Base-by-base conservation (phyloP, 2,888 invertebrate genomes). In the Callimorpha dominula region DNA sequence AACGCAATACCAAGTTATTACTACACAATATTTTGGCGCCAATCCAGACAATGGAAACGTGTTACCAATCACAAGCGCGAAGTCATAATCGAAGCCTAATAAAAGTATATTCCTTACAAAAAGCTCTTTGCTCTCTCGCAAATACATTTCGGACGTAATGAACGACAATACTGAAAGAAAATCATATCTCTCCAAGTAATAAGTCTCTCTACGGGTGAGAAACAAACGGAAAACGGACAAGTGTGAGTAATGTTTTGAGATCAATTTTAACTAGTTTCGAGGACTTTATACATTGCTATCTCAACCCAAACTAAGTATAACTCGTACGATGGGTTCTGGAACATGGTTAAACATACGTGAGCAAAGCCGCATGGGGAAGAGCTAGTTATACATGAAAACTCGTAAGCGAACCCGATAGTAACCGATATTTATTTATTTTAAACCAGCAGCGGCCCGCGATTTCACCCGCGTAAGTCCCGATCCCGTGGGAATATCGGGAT, bases 141-240 rank as follows among this genome's bases (percentile, higher is more conserved):
- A 71, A 71, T 65, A 65, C 60, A 74, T 60, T 71, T 65, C 14
- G 68, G n/a, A 74, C 68, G 68, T 70, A 70, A 73, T 67, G 52
- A 75, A 81, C n/a, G 69, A 70, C 62, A 79, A 68, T 20, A 70
- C 50, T 40, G 40, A 74, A 70, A 62, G 69, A 60, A 76, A 63
- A 73, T 68, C 70, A 73, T 73, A 63, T 68, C 67, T 65, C 69
- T 52, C 17, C 60, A 76, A 81, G 76, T 75, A 74, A 80, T 80
- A 75, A 76, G 68, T 80, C 70, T 82, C 66, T 73, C 75, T 71
- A 77, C 69, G 63, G 73, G 74, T 67, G 64, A 11, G 50, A 68
- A 68, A 74, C 81, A 71, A 68, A 70, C 74, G 17, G 20, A 71
- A 75, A 64, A 68, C 71, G 69, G 71, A 1, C 46, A 60, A 68